A percentile compares a stretch with the other conserved stretches of the same genome.
These are phyloP conservation scores for Cyprinodon variegatus DNA, from an alignment of 2,113 vertebrate genomes.

Conservation along the genomic window DNA sequence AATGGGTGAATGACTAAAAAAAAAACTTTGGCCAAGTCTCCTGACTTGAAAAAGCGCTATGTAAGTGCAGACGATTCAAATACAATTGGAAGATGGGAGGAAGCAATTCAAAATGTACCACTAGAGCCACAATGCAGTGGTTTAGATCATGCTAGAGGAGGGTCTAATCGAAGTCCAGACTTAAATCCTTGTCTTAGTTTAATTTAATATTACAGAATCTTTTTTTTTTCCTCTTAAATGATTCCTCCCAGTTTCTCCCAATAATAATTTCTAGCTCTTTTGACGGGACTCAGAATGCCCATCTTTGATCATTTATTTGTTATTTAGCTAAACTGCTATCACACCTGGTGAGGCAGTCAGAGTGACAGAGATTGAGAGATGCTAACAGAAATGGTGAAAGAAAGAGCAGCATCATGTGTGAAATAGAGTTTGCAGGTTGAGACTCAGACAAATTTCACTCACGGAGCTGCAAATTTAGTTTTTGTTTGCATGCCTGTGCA, in stretches of 20 bases:
- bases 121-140: no score
- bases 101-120: no score
- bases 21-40: no score
- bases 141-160: no score
- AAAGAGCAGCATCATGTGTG: constrained; percentile 56
- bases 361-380: constrained; percentile 27
- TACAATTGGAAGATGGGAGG: no score
- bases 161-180: no score
- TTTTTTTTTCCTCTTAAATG: constrained; percentile 47
- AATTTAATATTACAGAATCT: constrained; percentile 52
- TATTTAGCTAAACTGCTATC: constrained; percentile 46
- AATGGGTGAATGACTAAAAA: no score
- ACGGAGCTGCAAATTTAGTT: constrained; percentile 63
- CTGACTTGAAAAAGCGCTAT: no score
- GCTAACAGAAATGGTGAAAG: constrained; percentile 36
- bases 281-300: constrained; percentile 46
- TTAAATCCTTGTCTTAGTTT: background rate
- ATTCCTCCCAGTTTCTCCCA: no score
- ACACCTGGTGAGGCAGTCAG: constrained; percentile 31
- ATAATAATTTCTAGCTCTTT: no score
- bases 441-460: constrained; percentile 56
- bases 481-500: constrained; percentile 66
- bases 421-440: constrained; percentile 65
- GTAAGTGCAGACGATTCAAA: no score
- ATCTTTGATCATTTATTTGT: constrained; percentile 61